Conservation (phyloP, 2,888 invertebrate species). For the Zygogramma bicolorata region DNA sequence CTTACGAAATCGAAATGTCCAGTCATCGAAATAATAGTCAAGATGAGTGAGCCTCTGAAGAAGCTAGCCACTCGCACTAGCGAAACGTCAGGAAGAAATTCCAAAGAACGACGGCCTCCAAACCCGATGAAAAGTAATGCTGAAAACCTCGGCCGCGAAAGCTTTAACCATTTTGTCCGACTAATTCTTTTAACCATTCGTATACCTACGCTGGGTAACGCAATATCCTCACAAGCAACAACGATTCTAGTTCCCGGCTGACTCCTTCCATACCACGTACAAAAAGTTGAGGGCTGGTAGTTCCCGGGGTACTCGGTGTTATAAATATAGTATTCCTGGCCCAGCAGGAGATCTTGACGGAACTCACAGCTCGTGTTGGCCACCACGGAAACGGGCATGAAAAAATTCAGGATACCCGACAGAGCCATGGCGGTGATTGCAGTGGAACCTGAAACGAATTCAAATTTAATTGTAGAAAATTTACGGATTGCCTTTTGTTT, state of each 20-base stretch:
- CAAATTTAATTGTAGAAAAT: neutral
- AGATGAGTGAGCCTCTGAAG: no score
- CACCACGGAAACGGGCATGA: constrained; percentile 56
- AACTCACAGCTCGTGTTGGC: constrained; percentile 67
- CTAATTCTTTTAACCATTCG: neutral
- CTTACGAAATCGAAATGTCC: no score
- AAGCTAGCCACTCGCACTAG: no score
- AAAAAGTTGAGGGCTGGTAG: constrained; percentile 64
- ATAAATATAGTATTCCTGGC: constrained; percentile 65
- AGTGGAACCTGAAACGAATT: neutral
- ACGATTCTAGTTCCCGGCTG: constrained; percentile 66
- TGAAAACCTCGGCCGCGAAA: no score
- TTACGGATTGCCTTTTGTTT: no score
- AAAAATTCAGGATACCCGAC: constrained; percentile 55
- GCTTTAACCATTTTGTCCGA: no score
- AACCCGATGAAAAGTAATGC: no score
- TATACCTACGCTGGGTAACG: constrained; percentile 63
- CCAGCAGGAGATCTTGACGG: constrained; percentile 62
- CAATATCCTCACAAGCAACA: constrained; percentile 67
- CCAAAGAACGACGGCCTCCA: no score
- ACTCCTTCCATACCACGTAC: constrained; percentile 69
- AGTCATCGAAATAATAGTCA: no score
- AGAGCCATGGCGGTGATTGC: constrained; percentile 47
- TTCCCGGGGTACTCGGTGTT: constrained; percentile 68
- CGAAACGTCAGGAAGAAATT: no score